Base-by-base conservation (phyloP, 2,888 invertebrate genomes). In the Mamestra brassicae region DNA sequence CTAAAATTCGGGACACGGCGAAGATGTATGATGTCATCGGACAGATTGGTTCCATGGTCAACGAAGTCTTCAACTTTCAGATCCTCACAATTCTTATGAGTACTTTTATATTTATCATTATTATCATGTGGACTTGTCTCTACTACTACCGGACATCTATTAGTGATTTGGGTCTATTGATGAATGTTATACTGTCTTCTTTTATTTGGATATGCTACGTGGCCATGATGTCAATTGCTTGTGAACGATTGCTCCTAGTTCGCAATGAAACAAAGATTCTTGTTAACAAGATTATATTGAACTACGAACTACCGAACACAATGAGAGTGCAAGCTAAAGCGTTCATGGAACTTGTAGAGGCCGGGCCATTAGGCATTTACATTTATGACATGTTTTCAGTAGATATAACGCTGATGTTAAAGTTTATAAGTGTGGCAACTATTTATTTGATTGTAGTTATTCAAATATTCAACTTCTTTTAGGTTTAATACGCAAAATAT, bases 391-490 rank as follows among this genome's bases (percentile, higher is more conserved):
- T 95, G 94, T 93, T 95, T 78, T 89, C 91, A 3, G 88, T 95
- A 4, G 93, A 95, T 78, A 90, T 94, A 45, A 93, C 92, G 3
- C 80, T 95, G 6, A 91, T 94, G 85, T 84, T 95, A 6, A 94
- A 94, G 67, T 95, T 94, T 78, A 90, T 94, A 42, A 94, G 93
- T 80, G 91, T 94, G 3, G 91, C 94, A 34, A 93, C 95, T 0
- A 94, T 94, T 0, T 95, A 94, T 82, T 89, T 95, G 62, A 94
- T 95, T 85, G 90, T 95, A 52, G 90, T 94, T 38, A 90, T 95
- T 78, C 95, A 95, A 87, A 85, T 94, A 50, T 92, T n/a, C n/a
- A n/a, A n/a, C n/a, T n/a, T n/a, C n/a, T n/a, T n/a, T n/a, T n/a
- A n/a, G n/a, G n/a, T n/a, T n/a, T n/a, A n/a, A n/a, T n/a, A n/a